These are phyloP conservation scores for Dione vanillae DNA, from an alignment of 2,888 invertebrate genomes.

Conservation along the genomic window DNA sequence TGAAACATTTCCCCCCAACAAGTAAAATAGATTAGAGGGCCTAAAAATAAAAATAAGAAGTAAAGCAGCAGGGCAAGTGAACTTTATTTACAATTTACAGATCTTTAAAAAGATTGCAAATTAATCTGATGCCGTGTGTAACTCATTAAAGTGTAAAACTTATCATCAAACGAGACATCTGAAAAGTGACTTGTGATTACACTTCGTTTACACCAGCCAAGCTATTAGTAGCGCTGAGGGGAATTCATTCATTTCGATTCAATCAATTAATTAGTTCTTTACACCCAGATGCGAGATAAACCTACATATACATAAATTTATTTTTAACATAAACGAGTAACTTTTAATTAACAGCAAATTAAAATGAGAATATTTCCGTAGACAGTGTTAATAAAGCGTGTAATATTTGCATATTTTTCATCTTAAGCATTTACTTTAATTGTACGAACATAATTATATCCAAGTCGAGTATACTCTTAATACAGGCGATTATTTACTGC, in stretches of 20 bases:
- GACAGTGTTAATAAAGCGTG: conserved; percentile 63
- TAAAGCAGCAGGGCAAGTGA: conserved; percentile 10
- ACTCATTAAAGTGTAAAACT: conserved; percentile 36
- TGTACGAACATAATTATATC: not conserved
- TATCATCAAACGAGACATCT: conserved; percentile 61
- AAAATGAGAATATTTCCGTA: conserved; percentile 73
- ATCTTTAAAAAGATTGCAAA: conserved; percentile 32
- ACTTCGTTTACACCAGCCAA: conserved; percentile 64
- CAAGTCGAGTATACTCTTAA: not conserved
- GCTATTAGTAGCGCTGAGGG: conserved; percentile 67
- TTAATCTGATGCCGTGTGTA: conserved; percentile 28
- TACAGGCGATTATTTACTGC: not conserved
- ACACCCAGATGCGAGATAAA: conserved; percentile 73
- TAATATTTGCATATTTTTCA: conserved; percentile 62
- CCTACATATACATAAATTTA: conserved; percentile 40
- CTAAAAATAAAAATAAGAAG: not conserved
- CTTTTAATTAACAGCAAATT: conserved; percentile 73
- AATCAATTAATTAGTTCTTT: conserved; percentile 79
- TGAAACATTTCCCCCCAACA: not conserved
- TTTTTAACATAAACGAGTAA: conserved; percentile 57
- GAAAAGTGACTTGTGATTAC: conserved; percentile 77
- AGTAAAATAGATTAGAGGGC: not conserved
- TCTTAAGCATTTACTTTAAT: conserved; percentile 64
- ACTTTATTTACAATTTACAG: conserved; percentile 17
- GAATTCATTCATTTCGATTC: conserved; percentile 68